Conservation (phyloP, 2,888 invertebrate species). For the Eupithecia subumbrata region DNA sequence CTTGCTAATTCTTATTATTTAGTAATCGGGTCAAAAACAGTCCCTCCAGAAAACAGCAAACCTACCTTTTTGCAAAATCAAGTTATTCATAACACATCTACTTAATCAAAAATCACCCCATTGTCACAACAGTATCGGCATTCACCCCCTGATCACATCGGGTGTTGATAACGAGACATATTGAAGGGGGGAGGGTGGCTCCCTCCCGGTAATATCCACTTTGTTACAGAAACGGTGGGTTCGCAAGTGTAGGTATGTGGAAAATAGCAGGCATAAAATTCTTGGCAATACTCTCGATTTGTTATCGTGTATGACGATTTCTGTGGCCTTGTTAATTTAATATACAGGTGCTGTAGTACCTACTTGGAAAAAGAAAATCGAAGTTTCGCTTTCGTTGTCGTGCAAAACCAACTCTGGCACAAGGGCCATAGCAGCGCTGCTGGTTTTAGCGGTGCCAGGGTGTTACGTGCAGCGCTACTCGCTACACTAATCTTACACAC, state of each 20-base stretch:
- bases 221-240: neutral
- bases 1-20: no score
- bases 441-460: no score
- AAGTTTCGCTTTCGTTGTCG: no score
- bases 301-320: neutral
- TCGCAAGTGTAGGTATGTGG: neutral
- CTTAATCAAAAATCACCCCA: neutral
- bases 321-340: no score
- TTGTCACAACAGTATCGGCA: neutral
- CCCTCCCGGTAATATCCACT: constrained; percentile 3
- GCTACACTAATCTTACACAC: no score
- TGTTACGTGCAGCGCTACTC: no score
- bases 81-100: neutral
- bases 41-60: neutral
- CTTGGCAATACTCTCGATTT: neutral
- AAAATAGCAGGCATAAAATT: neutral
- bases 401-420: no score
- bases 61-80: neutral
- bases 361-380: no score
- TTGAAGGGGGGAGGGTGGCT: neutral
- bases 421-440: no score
- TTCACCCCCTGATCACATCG: neutral
- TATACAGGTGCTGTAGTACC: no score
- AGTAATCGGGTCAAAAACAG: neutral
- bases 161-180: neutral